Evolutionary conservation across 2,113 vertebrate species (phyloP).

Genomic region (Polypterus senegalus): DNA sequence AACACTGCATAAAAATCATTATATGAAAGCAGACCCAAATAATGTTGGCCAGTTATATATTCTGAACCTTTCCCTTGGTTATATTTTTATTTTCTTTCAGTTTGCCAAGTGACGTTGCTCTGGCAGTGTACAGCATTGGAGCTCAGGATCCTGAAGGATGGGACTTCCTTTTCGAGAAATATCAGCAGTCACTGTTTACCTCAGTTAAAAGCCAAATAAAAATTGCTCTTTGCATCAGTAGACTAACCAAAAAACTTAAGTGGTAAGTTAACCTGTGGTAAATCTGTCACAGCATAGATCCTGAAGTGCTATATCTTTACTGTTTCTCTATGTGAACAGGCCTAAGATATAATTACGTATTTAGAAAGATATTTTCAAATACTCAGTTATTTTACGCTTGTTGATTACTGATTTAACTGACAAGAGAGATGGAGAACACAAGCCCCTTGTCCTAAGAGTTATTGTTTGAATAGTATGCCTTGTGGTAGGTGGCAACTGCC

Average conservation of each 20-base stretch:
- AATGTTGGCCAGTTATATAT: not conserved
- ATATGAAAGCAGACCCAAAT: not conserved
- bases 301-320: too few species aligned
- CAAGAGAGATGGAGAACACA: too few species aligned
- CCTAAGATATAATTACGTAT: too few species aligned
- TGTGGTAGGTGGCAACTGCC: too few species aligned
- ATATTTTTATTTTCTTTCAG: constrained; percentile 31
- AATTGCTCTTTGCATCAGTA: constrained; percentile 47
- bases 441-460: too few species aligned
- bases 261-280: constrained; percentile 40
- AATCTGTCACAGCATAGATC: too few species aligned
- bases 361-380: too few species aligned
- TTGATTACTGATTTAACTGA: too few species aligned
- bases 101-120: constrained; percentile 63
- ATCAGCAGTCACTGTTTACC: constrained; percentile 47
- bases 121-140: constrained; percentile 64
- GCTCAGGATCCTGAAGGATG: constrained; percentile 63
- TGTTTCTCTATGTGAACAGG: too few species aligned
- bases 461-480: too few species aligned
- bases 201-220: constrained; percentile 56
- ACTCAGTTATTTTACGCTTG: too few species aligned
- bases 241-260: constrained; percentile 54
- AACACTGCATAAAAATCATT: not conserved
- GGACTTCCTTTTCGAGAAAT: constrained; percentile 75
- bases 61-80: not conserved